These are phyloP conservation scores for Corythornis cristatus DNA, from an alignment of 2,113 vertebrate genomes.

Conservation along the genomic window DNA sequence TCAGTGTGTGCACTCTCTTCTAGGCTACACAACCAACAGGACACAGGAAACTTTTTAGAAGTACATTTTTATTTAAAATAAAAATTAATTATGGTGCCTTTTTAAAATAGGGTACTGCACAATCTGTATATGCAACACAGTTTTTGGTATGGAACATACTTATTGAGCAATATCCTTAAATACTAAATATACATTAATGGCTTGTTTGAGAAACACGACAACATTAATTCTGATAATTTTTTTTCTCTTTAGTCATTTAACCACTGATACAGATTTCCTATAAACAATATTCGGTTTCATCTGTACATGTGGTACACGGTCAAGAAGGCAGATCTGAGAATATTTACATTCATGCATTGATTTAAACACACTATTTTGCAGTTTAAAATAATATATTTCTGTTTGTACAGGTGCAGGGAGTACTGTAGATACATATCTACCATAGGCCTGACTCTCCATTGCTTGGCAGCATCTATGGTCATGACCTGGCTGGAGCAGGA, in stretches of 20 bases:
- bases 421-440: constrained; percentile 78
- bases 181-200: constrained; percentile 83
- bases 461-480: constrained; percentile 71
- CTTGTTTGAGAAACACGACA: constrained; percentile 84
- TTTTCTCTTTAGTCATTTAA: constrained; percentile 79
- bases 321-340: constrained; percentile 86
- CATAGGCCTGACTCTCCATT: constrained; percentile 67
- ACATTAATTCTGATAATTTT: constrained; percentile 70
- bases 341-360: constrained; percentile 94
- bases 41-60: constrained; percentile 72
- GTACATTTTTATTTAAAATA: constrained; percentile 95
- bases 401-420: constrained; percentile 77
- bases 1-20: neutral
- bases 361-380: constrained; percentile 74
- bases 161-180: constrained; percentile 81
- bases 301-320: constrained; percentile 80
- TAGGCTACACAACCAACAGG: neutral
- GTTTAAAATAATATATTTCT: constrained; percentile 73
- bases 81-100: constrained; percentile 83
- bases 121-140: constrained; percentile 77
- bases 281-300: constrained; percentile 78
- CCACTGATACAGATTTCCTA: constrained; percentile 75
- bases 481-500: constrained; percentile 50
- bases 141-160: constrained; percentile 81
- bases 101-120: constrained; percentile 77